A percentile compares a stretch with the other conserved stretches of the same genome.
Conservation (phyloP, 1,140 invertebrate genomes). For the Acromyrmex heyeri region DNA sequence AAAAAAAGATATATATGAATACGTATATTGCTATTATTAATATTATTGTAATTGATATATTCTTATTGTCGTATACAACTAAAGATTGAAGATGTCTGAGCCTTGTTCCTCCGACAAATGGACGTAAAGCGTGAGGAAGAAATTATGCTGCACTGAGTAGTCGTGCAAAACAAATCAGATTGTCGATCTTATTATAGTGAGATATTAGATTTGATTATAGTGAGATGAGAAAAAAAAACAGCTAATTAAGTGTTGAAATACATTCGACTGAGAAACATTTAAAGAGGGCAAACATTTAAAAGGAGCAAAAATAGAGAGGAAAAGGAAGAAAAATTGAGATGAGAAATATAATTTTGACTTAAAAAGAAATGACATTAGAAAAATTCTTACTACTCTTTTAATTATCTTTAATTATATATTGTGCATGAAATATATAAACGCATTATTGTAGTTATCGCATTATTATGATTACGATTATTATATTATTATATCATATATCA, state of each 20-base stretch:
- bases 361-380: slow-evolving; percentile 44
- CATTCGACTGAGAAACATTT: slow-evolving; percentile 54
- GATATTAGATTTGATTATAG: slow-evolving; percentile 52
- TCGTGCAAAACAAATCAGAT: slow-evolving; percentile 48
- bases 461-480: slow-evolving; percentile 81
- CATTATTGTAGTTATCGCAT: slow-evolving; percentile 78
- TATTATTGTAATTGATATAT: slow-evolving; percentile 63
- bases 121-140: neutral
- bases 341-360: slow-evolving; percentile 29
- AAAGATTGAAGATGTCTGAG: slow-evolving; percentile 33
- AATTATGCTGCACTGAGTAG: slow-evolving; percentile 6
- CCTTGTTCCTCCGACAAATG: slow-evolving; percentile 28
- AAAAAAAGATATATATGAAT: slow-evolving; percentile 66
- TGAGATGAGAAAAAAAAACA: neutral
- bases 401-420: slow-evolving; percentile 57
- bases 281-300: slow-evolving; percentile 49
- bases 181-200: slow-evolving; percentile 52
- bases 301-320: neutral
- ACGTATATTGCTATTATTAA: slow-evolving; percentile 72
- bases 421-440: slow-evolving; percentile 65
- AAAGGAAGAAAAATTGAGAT: neutral
- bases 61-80: slow-evolving; percentile 67
- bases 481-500: slow-evolving; percentile 74
- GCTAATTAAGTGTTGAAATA: slow-evolving; percentile 22
- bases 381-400: slow-evolving; percentile 39